Conservation (phyloP, 2,888 invertebrate species). For the Brenthis ino region DNA sequence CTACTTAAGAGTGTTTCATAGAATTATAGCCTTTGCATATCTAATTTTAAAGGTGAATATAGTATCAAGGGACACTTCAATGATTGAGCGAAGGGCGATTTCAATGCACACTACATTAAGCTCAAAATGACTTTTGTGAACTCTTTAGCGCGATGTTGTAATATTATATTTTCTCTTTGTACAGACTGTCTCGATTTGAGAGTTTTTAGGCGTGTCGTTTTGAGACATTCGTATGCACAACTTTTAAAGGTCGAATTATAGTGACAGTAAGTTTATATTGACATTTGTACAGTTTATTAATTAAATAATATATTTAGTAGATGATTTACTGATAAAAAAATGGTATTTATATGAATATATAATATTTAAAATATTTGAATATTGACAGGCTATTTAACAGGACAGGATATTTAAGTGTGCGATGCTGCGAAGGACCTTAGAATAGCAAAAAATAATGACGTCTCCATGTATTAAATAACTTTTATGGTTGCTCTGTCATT, state of each 20-base stretch:
- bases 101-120: conserved; percentile 38
- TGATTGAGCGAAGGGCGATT: conserved; percentile 31
- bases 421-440: background rate
- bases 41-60: conserved; percentile 18
- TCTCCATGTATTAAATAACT: conserved; percentile 20
- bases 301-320: no score
- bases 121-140: conserved; percentile 35
- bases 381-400: no score
- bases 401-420: no score
- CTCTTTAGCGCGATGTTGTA: conserved; percentile 30
- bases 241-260: no score
- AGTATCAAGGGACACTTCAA: background rate
- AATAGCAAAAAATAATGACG: background rate
- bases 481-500: conserved; percentile 17
- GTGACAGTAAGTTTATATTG: no score
- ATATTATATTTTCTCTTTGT: conserved; percentile 28
- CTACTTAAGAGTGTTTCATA: conserved; percentile 16
- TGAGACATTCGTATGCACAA: background rate
- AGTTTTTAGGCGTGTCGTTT: background rate
- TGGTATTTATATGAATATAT: no score
- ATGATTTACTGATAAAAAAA: no score
- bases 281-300: no score
- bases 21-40: conserved; percentile 20
- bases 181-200: conserved; percentile 12
- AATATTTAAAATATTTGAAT: no score